These are phyloP conservation scores for Trachymyrmex cornetzi DNA, from an alignment of 1,140 invertebrate species.

Conservation along the genomic window DNA sequence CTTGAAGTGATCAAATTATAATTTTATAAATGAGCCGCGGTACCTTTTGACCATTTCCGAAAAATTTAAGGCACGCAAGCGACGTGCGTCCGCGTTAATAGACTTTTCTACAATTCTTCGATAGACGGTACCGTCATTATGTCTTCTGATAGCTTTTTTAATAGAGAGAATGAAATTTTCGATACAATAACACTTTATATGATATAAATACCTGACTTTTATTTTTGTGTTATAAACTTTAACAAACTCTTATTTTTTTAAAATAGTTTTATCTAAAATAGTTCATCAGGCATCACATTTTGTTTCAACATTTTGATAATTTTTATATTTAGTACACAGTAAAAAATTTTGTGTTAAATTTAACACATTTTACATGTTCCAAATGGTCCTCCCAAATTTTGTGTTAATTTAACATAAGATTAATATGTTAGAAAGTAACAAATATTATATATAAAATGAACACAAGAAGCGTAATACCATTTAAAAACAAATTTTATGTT, in stretches of 20 bases:
- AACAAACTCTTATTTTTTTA: not conserved
- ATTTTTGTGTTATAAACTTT: not conserved
- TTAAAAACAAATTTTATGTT: too few relatives aligned
- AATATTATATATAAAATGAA: too few relatives aligned
- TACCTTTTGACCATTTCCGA: conserved; percentile 47
- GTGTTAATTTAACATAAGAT: too few relatives aligned
- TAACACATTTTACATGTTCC: too few relatives aligned
- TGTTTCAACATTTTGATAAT: not conserved
- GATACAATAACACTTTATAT: not conserved
- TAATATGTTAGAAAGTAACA: too few relatives aligned
- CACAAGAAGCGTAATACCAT: too few relatives aligned
- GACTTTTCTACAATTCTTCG: not conserved
- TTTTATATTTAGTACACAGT: not conserved
- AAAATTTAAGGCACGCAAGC: conserved; percentile 42
- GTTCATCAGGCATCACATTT: not conserved
- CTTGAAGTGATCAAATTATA: conserved; percentile 64
- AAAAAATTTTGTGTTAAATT: too few relatives aligned
- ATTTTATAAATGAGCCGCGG: conserved; percentile 70
- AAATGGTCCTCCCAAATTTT: too few relatives aligned
- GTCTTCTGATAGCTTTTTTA: not conserved
- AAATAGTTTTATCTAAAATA: not conserved
- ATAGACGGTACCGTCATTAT: conserved; percentile 2
- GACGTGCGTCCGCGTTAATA: conserved; percentile 39
- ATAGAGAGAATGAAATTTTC: not conserved
- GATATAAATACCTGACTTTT: too few relatives aligned